These are phyloP conservation scores for Podarcis raffonei DNA, from an alignment of 2,113 vertebrate genomes.

Conservation along the genomic window DNA sequence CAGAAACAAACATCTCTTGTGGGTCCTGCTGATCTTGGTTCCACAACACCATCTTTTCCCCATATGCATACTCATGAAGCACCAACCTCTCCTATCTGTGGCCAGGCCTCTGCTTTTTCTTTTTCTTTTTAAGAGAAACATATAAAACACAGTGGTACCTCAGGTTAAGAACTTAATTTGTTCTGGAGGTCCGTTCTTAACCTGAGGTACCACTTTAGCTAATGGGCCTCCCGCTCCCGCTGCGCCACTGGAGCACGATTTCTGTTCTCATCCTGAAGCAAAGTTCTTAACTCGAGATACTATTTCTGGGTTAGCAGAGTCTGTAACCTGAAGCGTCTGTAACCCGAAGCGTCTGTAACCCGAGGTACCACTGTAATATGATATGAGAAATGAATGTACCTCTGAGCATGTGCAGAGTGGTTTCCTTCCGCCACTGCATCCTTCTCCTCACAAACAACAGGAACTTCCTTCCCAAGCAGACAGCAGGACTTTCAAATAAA, in stretches of 20 bases:
- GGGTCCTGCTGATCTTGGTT: background rate
- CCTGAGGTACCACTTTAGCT: too few species aligned
- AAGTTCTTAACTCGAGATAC: too few species aligned
- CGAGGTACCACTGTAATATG: background rate
- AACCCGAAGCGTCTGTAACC: too few species aligned
- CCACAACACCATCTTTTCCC: background rate
- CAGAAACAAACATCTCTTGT: background rate
- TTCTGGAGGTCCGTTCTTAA: too few species aligned
- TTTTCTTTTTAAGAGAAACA: background rate
- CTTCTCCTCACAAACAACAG: background rate
- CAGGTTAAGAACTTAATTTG: too few species aligned
- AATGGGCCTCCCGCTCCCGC: too few species aligned
- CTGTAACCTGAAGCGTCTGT: too few species aligned
- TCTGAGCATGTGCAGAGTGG: background rate
- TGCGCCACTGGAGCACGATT: too few species aligned
- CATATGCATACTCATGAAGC: background rate
- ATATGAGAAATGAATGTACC: background rate
- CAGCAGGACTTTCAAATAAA: background rate
- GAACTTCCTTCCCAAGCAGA: background rate
- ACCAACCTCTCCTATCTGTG: background rate
- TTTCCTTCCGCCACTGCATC: background rate
- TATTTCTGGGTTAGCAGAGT: too few species aligned
- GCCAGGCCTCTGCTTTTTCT: background rate
- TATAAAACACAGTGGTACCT: background rate
- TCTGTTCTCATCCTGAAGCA: too few species aligned